Evolutionary conservation across 2,113 vertebrate species (phyloP), one percentile per base, ranked within the genome.

Genomic region (Bambusicola thoracicus): DNA sequence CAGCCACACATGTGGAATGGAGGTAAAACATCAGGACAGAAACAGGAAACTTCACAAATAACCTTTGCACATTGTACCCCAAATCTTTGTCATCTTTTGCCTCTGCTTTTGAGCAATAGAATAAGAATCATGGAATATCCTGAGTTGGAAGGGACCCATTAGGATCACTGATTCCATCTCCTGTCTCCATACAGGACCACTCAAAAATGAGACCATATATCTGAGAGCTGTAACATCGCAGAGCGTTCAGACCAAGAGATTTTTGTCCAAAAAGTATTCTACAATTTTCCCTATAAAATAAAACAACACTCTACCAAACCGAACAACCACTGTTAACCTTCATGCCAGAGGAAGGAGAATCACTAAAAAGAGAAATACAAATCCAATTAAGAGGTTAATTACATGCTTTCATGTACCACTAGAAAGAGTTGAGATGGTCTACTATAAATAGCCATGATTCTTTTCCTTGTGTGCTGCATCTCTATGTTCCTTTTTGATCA

Each of bases 1-100:
- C 22, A 70, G 43, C 4, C 10, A 55, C 0, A 0, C 8, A 43
- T 12, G 8, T 17, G 14, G 48, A 20, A 59, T 3, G 4, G 63
- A 2, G 3, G 8, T 11, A 55, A 67, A 82, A 62, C 25, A 68
- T 25, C 29, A 43, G 38, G 10, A 17, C 29, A 81, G 49, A 63
- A 79, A 62, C 11, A 80, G 53, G 13, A 82, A 74, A 41, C 8
- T 34, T 76, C 59, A 46, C 22, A 67, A 5, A 12, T 51, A 30
- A 17, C 25, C 1, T 66, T 81, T 76, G 27, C 21, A 81, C 21
- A 11, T 49, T 6, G 3, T 67, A 56, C n/a, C 27, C 14, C 67
- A 41, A 11, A 29, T 1, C 1, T 9, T 15, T 10, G 2, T 13
- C 38, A 22, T 3, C 10, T 67, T 77, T 67, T 56, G 29, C 8